Conservation (phyloP, 2,888 invertebrate genomes). For the Clostera curtula region DNA sequence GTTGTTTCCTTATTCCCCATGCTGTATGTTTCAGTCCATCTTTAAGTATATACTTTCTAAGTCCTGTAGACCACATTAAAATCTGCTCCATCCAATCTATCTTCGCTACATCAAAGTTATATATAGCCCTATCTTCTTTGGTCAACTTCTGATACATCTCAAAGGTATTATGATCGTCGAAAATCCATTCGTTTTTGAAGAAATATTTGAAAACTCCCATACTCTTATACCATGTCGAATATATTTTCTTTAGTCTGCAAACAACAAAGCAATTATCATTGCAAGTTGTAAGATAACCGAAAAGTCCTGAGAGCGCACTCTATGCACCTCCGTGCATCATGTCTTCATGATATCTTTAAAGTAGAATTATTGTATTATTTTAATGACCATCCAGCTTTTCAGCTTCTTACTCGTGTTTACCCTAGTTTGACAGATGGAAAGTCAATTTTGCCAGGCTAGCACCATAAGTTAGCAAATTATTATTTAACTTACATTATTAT, state of each 20-base stretch:
- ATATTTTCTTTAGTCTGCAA: slow-evolving; percentile 25
- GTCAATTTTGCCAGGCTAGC: no score
- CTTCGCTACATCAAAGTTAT: slow-evolving; percentile 22
- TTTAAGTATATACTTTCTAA: slow-evolving; percentile 25
- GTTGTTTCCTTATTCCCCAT: slow-evolving; percentile 15
- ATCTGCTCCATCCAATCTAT: slow-evolving; percentile 21
- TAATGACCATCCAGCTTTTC: no score
- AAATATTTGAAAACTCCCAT: slow-evolving; percentile 16
- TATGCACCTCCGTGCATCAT: no score
- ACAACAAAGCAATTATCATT: background rate
- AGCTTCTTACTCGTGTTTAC: no score
- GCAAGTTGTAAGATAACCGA: no score
- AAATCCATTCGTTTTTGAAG: slow-evolving; percentile 21
- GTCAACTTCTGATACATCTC: slow-evolving; percentile 15
- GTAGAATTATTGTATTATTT: no score
- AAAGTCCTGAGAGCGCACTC: no score
- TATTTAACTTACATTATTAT: no score
- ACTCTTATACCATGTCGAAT: slow-evolving; percentile 23
- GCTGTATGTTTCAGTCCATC: slow-evolving; percentile 22
- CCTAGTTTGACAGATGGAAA: no score
- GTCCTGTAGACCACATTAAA: slow-evolving; percentile 19
- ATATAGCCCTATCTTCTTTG: slow-evolving; percentile 22
- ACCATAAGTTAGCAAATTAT: no score
- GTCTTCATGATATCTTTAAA: no score
- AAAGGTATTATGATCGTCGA: slow-evolving; percentile 21